These are phyloP conservation scores for Hirudinaria manillensis DNA, from an alignment of 2,888 invertebrate genomes.

Conservation along the genomic window DNA sequence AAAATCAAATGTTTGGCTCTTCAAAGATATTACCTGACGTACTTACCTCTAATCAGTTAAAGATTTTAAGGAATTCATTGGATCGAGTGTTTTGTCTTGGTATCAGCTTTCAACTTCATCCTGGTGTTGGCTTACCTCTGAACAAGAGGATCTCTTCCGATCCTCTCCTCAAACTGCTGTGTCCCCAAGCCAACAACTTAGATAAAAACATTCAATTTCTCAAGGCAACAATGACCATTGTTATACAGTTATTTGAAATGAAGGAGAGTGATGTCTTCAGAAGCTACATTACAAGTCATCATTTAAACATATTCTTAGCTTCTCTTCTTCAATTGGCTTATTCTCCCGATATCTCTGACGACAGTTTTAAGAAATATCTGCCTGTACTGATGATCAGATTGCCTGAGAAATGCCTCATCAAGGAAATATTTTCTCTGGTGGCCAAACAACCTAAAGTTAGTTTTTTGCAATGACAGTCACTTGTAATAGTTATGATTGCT, in stretches of 20 bases:
- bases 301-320: constrained; percentile 13
- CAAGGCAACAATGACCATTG: not conserved
- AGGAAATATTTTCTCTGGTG: constrained; percentile 9
- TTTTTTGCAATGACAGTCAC: not conserved
- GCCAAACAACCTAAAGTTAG: not conserved
- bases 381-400: not conserved
- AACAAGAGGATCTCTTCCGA: not conserved
- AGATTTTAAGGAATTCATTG: constrained; percentile 2
- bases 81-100: constrained; percentile 9
- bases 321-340: constrained; percentile 6
- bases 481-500: not conserved
- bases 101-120: not conserved
- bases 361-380: not conserved
- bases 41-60: not conserved
- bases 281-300: constrained; percentile 5
- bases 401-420: not conserved
- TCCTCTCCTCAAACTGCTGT: not conserved
- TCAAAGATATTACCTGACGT: constrained; percentile 12
- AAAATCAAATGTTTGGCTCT: not conserved
- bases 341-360: not conserved
- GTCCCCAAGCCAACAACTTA: not conserved
- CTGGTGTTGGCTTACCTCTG: constrained; percentile 10
- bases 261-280: not conserved
- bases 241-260: constrained; percentile 13
- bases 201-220: not conserved